phyloP scores from a whole-genome alignment of 2,888 invertebrate genomes.

The Neoascia interrupta region DNA sequence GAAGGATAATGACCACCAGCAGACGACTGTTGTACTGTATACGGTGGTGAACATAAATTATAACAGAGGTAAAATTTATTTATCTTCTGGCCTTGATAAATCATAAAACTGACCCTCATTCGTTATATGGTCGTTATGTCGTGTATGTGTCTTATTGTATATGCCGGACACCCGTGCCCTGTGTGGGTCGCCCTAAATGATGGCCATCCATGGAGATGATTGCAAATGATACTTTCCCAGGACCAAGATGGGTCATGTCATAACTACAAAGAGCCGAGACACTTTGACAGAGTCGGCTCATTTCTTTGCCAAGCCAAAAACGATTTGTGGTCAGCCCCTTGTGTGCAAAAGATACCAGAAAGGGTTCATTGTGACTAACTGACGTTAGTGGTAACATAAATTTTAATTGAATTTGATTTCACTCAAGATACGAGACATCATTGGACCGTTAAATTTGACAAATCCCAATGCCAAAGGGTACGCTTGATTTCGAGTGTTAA shows the following conservation, averaged over 20 bases:
- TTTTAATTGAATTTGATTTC: not conserved
- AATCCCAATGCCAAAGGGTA: too few species aligned
- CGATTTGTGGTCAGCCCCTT: not conserved
- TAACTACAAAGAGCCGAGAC: not conserved
- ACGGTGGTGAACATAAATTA: slow-evolving; percentile 58
- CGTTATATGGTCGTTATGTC: slow-evolving; percentile 37
- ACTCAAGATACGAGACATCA: too few species aligned
- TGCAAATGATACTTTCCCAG: not conserved
- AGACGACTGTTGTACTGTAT: slow-evolving; percentile 55
- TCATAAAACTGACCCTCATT: slow-evolving; percentile 57
- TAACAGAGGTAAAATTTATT: slow-evolving; percentile 47
- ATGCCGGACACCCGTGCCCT: not conserved
- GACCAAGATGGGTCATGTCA: not conserved
- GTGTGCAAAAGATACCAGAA: not conserved
- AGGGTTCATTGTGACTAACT: not conserved
- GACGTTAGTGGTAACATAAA: not conserved
- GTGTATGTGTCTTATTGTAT: not conserved
- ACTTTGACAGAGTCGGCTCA: slow-evolving; percentile 2
- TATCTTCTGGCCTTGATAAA: slow-evolving; percentile 55
- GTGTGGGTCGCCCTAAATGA: not conserved
- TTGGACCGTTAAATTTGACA: too few species aligned
- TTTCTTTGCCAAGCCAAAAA: too few species aligned
- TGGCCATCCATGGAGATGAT: not conserved
- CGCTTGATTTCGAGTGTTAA: too few species aligned
- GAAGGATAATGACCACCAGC: slow-evolving; percentile 63